Evolutionary conservation across 2,113 vertebrate species (phyloP), one percentile per base, ranked within the genome.

Genomic region (Nerophis ophidion): DNA sequence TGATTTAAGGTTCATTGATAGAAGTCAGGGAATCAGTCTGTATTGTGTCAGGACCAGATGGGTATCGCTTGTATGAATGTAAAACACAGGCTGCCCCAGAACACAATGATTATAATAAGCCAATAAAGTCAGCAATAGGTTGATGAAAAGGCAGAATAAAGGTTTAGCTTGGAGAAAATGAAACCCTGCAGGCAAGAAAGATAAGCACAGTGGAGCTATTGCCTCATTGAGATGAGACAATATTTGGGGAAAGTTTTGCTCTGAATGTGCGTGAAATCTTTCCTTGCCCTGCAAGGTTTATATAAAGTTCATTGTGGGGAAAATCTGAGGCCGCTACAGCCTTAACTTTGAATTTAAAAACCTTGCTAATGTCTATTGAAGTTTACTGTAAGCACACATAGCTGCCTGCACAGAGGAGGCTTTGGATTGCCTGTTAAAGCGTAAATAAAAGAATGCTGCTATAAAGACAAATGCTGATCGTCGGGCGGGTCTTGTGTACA

Each of bases 61-160:
- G 67, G 65, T 51, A 17, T 34, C 19, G 35, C 26, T 0, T 61
- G 55, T 40, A 60, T 58, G 68, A 54, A 48, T 0, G 9, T 38
- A 12, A 26, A 42, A 33, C 53, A 59, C 13, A 5, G 15, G 57
- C 63, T 48, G 46, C 34, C 14, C 48, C 63, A 60, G 5, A n/a
- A 26, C 5, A n/a, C 50, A 57, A 54, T 36, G 33, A 15, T 35
- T 36, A 9, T 36, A 15, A 34, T 15, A 35, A 36, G 13, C 35
- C 52, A 54, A n/a, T 34, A 35, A 66, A 15, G 8, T 34, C 48
- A 33, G 15, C 35, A 40, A 59, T 57, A 63, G 70, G 54, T 42
- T 66, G 61, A 70, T 78, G 63, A 72, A 35, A 71, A 73, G 71
- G 53, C 53, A 44, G 55, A 72, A 80, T 78, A 66, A 65, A 73